Percentiles rank a stretch among this genome's conserved stretches.
Evolutionary conservation across 2,113 vertebrate species (phyloP).

Genomic region (Lasiurus borealis): DNA sequence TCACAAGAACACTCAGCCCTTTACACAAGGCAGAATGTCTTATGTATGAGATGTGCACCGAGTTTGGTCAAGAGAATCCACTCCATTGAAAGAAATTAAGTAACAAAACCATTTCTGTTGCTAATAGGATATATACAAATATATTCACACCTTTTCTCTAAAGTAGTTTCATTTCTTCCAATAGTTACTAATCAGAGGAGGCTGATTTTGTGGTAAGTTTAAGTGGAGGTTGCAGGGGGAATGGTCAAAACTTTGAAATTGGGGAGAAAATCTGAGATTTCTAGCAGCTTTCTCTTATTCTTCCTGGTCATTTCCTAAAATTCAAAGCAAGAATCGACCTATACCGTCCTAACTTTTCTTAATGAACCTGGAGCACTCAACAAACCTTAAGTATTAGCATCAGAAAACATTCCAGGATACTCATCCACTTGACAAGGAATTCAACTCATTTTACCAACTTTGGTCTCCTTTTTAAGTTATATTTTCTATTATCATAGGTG

Average conservation of each 20-base stretch:
- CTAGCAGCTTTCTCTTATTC: constrained; percentile 10
- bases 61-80: constrained; percentile 40
- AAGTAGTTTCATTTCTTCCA: constrained; percentile 55
- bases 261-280: constrained; percentile 20
- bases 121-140: constrained; percentile 30
- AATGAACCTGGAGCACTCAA: constrained; percentile 34
- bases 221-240: not conserved
- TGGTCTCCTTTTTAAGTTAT: constrained; percentile 18
- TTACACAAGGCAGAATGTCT: constrained; percentile 30
- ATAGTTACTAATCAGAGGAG: constrained; percentile 38
- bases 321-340: not conserved
- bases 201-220: constrained; percentile 63
- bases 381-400: constrained; percentile 26
- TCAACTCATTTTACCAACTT: not conserved
- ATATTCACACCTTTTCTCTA: not conserved
- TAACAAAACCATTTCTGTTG: not conserved
- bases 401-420: constrained; percentile 35
- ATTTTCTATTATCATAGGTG: not conserved
- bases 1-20: not conserved
- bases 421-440: constrained; percentile 56
- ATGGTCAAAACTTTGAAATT: constrained; percentile 44
- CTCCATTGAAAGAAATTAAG: constrained; percentile 14
- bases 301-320: constrained; percentile 26
- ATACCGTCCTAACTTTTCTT: not conserved
- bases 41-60: not conserved